Evolutionary conservation across 2,797 vertebrate genomes (phyloP), one percentile per base, ranked within the genome.

Genomic region (Erethizon dorsatum): DNA sequence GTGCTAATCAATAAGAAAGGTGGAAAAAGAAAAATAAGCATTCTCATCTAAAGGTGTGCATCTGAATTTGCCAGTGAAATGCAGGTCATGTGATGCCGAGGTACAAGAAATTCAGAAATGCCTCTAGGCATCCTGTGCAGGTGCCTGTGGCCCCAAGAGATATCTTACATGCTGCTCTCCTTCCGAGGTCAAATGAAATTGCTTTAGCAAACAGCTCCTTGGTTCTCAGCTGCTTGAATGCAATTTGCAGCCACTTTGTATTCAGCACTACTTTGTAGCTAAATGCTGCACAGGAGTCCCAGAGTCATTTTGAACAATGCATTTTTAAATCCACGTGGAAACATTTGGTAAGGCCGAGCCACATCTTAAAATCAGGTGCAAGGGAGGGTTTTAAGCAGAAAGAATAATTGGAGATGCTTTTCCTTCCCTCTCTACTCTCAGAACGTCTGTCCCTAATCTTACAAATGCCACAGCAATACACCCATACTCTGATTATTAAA

Each of bases 371-470:
- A 77, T 86, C 52, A 92, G 95, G 88, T 45, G 24, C 11, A 0
- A 71, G 47, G 82, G 88, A 18, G 47, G n/a, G 52, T 45, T 88
- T 95, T 41, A 22, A 94, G 71, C 56, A 52, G 67, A 94, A 78
- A 82, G 56, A 73, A 88, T 59, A 20, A 56, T 80, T 94, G 71
- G 83, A 59, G 84, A 85, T 69, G 47, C 4, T 50, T 90, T 82
- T 85, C 56, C 63, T 56, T 61, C 50, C 26, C 45, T n/a, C 20
- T 73, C 89, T 92, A 33, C 89, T 37, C 50, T 92, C 69, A 54
- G 83, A 80, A 88, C 95, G 95, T 95, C 95, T 97, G 93, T 79
- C 52, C 52, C 52, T 28, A 67, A 47, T 71, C 69, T 65, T 50
- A 33, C 50, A 94, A 54, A 82, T 22, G 45, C 78, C 84, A 79